A percentile compares a stretch with the other conserved stretches of the same genome.
Evolutionary conservation across 2,113 vertebrate genomes (phyloP).

Genomic region (Scophthalmus maximus): DNA sequence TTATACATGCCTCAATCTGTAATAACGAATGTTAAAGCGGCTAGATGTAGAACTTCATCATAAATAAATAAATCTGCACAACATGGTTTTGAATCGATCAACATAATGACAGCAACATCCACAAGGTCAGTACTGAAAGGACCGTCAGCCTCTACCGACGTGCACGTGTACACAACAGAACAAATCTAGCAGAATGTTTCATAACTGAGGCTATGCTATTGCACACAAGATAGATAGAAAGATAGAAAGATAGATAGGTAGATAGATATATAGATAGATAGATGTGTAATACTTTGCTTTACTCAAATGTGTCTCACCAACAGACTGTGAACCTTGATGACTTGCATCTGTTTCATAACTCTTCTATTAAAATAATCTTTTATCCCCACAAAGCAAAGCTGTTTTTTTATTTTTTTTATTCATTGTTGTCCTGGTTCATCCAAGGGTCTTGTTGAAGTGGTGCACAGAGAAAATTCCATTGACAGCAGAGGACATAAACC

Average conservation of each 20-base stretch:
- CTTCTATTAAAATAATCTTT: too few relatives aligned
- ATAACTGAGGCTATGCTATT: not conserved
- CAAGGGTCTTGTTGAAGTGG: conserved; percentile 20
- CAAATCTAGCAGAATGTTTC: not conserved
- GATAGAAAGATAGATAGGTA: too few relatives aligned
- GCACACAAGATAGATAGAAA: too few relatives aligned
- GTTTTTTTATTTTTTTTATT: conserved; percentile 35
- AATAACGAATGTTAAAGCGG: not conserved
- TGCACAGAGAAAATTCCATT: conserved; percentile 41
- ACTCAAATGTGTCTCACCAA: too few relatives aligned
- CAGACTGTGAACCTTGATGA: not conserved
- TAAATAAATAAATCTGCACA: conserved; percentile 24
- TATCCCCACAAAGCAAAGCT: conserved; percentile 17
- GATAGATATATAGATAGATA: too few relatives aligned
- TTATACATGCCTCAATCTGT: not conserved
- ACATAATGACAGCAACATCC: conserved; percentile 15
- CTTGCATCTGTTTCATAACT: not conserved
- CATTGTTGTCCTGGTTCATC: conserved; percentile 26
- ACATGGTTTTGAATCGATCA: conserved; percentile 6
- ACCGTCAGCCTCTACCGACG: not conserved
- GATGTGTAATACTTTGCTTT: not conserved
- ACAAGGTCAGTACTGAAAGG: not conserved
- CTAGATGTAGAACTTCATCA: not conserved
- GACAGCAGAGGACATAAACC: conserved; percentile 22
- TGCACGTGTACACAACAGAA: too few relatives aligned